Conservation (phyloP, 2,888 invertebrate species). For the Drosophila suboccidentalis region DNA sequence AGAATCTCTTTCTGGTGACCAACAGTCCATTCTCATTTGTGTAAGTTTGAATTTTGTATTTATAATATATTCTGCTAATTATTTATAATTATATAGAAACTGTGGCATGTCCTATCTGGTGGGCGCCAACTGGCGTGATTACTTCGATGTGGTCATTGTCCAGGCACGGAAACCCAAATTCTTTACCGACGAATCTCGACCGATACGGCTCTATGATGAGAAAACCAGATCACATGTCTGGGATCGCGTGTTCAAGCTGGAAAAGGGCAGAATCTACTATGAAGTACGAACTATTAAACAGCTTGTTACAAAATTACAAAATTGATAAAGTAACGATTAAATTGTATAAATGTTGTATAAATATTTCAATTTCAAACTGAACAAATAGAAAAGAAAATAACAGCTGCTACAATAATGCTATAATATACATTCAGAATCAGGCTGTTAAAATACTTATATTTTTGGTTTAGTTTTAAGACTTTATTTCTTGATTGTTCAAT, state of each 20-base stretch:
- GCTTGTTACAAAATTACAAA: neutral
- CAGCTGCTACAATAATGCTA: neutral
- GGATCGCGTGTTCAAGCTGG: conserved; percentile 94
- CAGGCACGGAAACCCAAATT: conserved; percentile 98
- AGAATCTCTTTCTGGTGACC: conserved; percentile 97
- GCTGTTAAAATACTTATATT: neutral
- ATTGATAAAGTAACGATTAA: too few species aligned
- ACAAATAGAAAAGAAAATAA: neutral
- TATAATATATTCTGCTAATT: too few species aligned
- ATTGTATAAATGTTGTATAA: neutral
- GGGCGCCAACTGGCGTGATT: conserved; percentile 94
- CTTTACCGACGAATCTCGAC: conserved; percentile 96
- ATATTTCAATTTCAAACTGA: neutral
- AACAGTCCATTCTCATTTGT: conserved; percentile 98
- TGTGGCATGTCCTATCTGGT: conserved; percentile 96
- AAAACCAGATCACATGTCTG: conserved; percentile 93
- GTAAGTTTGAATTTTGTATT: conserved; percentile 87
- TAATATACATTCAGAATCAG: neutral
- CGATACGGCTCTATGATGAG: conserved; percentile 95
- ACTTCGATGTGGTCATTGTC: conserved; percentile 97
- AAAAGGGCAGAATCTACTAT: conserved; percentile 96
- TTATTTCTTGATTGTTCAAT: neutral
- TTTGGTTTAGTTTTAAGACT: neutral
- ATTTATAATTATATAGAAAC: conserved; percentile 87
- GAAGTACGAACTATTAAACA: conserved; percentile 90